Evolutionary conservation across 2,797 vertebrate species (phyloP), one percentile per base, ranked within the genome.

Genomic region (Silurus lanzhouensis): DNA sequence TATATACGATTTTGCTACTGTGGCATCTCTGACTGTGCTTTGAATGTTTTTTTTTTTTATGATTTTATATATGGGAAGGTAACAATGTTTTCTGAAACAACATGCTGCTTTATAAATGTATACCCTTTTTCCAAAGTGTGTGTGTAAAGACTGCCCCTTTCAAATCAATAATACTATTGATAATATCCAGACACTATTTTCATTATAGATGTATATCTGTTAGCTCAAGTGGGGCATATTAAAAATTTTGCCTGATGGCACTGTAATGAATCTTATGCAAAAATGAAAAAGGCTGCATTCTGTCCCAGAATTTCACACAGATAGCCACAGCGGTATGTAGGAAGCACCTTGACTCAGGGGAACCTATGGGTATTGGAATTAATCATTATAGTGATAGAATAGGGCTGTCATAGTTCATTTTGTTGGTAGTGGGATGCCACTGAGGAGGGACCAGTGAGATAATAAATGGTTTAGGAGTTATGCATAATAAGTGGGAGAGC

Each of bases 331-430:
- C 80, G 63, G 81, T 86, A 85, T 82, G 74, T 81, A 83, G 89
- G 75, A 81, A 86, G 81, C 86, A 79, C 88, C 57, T 82, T 55
- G 46, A 85, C 64, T 88, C 75, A 88, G 87, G 80, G 86, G 79
- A 85, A 88, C 87, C 86, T 86, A 84, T 85, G 78, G 88, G 85
- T 83, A 88, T 87, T 75, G 81, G 87, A 89, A 90, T 90, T 84
- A 89, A 88, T 89, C 88, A 89, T 91, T 86, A 79, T 68, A 63
- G 67, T 90, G 85, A 91, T 87, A 89, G 89, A 91, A 90, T 87
- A 87, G 82, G 84, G 89, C 87, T 91, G 87, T 90, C 88, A 85
- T 83, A 85, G 83, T 88, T 88, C 83, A 90, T 87, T 88, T 81
- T 91, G 83, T 89, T 87, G 85, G 87, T 89, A 66, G 81, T 87